Base-by-base conservation (phyloP, 2,888 invertebrate genomes). In the Marasmarcha lunaedactyla region DNA sequence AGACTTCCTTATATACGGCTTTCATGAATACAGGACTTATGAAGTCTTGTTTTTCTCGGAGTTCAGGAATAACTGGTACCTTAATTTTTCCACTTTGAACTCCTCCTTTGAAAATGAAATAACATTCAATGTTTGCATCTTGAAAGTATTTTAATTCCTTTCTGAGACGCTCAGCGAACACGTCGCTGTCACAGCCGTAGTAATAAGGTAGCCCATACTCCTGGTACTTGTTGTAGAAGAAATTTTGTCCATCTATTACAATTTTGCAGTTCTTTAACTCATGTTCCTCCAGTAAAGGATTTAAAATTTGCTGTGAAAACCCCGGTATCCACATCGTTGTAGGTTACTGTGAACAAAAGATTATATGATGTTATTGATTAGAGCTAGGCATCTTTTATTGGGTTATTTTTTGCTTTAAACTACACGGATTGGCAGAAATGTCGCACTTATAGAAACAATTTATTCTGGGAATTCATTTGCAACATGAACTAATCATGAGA, bases 161-260 rank as follows among this genome's bases (percentile, higher is more conserved):
- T 44, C 43, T 55, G 7, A 70, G 10, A 25, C 46, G 48, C 1
- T 45, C 20, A 1, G 59, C 64, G 20, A 54, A 63, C 30, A 43
- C 42, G 25, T 67, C 47, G 7, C 54, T 41, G 39, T 68, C 67
- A 14, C 57, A 56, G 2, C 69, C 69, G 33, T 55, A 57, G 0
- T 41, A 11, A 14, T 37, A 53, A 0, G 47, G 49, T 0, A 60
- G 25, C 0, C 14, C 13, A 27, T 52, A 55, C 0, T 47, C 3
- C 14, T 49, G 2, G 35, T 66, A 67, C 3, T 47, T 33, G 0
- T 37, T 0, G 35, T 55, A 53, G 2, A 67, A 55, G 33, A 54
- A 52, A 25, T 58, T 57, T 11, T 61, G 57, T 0, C 49, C 69
- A 25, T 69, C 69, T 1, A 68, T 55, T 1, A 69, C 66, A 0